Conservation (phyloP, 2,113 vertebrate species). For the Oncorhynchus keta region DNA sequence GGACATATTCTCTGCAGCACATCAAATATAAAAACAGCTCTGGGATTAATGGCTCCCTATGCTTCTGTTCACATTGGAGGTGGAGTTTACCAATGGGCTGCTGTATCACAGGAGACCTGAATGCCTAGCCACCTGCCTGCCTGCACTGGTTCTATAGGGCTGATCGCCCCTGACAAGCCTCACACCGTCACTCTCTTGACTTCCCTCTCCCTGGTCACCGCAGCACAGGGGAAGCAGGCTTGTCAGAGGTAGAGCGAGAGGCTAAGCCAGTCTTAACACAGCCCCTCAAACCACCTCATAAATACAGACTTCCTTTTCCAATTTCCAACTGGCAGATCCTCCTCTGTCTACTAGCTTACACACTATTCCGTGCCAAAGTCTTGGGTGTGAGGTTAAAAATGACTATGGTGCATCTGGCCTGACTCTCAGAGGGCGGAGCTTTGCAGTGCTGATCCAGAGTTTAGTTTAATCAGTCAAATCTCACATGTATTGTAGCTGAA, state of each 20-base stretch:
- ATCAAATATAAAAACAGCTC: slow-evolving; percentile 6
- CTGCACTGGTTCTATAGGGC: slow-evolving; percentile 29
- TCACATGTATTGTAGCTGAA: slow-evolving; percentile 20
- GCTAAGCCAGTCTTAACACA: slow-evolving; percentile 75
- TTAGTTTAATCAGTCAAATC: slow-evolving; percentile 40
- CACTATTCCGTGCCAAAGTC: slow-evolving; percentile 61
- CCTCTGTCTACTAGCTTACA: slow-evolving; percentile 69
- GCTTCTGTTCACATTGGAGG: slow-evolving; percentile 84
- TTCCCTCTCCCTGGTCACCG: slow-evolving; percentile 58
- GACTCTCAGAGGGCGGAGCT: slow-evolving; percentile 64
- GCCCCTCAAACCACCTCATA: slow-evolving; percentile 74
- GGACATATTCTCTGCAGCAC: neutral
- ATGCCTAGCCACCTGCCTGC: slow-evolving; percentile 13
- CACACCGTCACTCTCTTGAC: slow-evolving; percentile 60
- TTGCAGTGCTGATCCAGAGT: slow-evolving; percentile 64
- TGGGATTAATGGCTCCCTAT: slow-evolving; percentile 76
- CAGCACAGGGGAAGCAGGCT: slow-evolving; percentile 56
- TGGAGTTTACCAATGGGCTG: slow-evolving; percentile 78
- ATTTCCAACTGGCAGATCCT: slow-evolving; percentile 70
- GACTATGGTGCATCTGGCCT: slow-evolving; percentile 70
- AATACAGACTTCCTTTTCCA: slow-evolving; percentile 74
- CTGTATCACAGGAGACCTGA: slow-evolving; percentile 77
- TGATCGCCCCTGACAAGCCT: slow-evolving; percentile 61
- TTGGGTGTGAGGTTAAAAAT: slow-evolving; percentile 76
- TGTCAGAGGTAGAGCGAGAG: slow-evolving; percentile 70